phyloP scores from a whole-genome alignment of 2,888 invertebrate species.

The Mycalesis mineus region DNA sequence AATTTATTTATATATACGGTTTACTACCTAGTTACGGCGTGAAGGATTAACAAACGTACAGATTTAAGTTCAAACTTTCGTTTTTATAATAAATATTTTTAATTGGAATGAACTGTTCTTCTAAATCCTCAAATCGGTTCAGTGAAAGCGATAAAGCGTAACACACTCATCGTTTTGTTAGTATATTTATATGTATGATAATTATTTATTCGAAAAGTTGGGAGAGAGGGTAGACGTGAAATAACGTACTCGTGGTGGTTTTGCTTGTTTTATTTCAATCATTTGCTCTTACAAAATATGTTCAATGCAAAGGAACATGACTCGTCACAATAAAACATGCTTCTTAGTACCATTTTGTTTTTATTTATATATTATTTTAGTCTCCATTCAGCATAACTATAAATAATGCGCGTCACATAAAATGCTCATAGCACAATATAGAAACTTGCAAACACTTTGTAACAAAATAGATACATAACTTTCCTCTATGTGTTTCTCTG shows the following conservation, averaged over 20 bases:
- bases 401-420: constrained; percentile 77
- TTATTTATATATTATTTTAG: constrained; percentile 77
- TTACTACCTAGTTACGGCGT: too few relatives aligned
- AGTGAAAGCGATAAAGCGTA: too few relatives aligned
- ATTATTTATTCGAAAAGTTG: background rate
- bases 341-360: constrained; percentile 78
- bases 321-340: constrained; percentile 78
- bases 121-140: too few relatives aligned
- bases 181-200: too few relatives aligned
- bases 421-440: constrained; percentile 79
- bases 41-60: too few relatives aligned
- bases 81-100: too few relatives aligned
- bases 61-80: too few relatives aligned
- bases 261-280: constrained; percentile 79
- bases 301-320: constrained; percentile 80
- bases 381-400: constrained; percentile 78
- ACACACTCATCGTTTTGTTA: too few relatives aligned
- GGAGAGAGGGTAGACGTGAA: constrained; percentile 31
- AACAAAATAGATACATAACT: constrained; percentile 79
- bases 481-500: constrained; percentile 70
- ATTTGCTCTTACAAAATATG: constrained; percentile 79
- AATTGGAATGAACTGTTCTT: too few relatives aligned
- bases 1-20: too few relatives aligned
- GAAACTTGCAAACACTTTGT: constrained; percentile 79
- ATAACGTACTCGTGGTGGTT: constrained; percentile 67